Base-by-base conservation (phyloP, 2,797 vertebrate genomes). In the Carduelis carduelis region DNA sequence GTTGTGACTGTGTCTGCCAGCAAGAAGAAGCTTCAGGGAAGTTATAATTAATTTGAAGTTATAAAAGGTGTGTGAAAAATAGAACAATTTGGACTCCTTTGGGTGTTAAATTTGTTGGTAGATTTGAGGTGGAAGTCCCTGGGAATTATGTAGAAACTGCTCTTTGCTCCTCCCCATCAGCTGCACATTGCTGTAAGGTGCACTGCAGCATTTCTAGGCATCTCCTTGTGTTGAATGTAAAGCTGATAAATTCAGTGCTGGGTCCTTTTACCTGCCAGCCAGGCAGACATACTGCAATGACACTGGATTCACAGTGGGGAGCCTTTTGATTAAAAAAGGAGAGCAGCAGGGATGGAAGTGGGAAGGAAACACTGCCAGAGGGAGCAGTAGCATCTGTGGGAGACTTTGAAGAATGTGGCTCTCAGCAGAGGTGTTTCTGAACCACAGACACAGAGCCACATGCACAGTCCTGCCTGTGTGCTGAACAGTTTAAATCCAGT, bases 401-500 rank as follows among this genome's bases (percentile, higher is more conserved):
- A 63, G 64, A 39, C 89, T 92, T 66, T 83, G 84, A 94, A 94
- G 85, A 63, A 63, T 1, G 17, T 6, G 3, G 71, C 90, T 94
- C 87, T 14, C 63, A 46, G 34, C 80, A 81, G 49, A 13, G 5
- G 24, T n/a, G 32, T 37, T 91, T 70, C 44, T 83, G 60, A 52
- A 14, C 64, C 83, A 76, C 72, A 60, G 46, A 16, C 27, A 76
- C 60, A 86, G 71, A 71, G 46, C 35, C 34, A 34, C 47, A 12
- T 4, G 6, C 68, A 89, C 46, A 64, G 84, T 72, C 83, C 72
- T 92, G 64, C 77, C 87, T 88, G 60, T 1, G 14, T 77, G 74
- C 72, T 95, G 86, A 83, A 39, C 65, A 59, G 77, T 90, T 78
- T 46, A 87, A 95, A 91, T 43, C 56, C 61, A 47, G 65, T 20